phyloP scores from a whole-genome alignment of 2,113 vertebrate genomes.

The Aythya baeri region DNA sequence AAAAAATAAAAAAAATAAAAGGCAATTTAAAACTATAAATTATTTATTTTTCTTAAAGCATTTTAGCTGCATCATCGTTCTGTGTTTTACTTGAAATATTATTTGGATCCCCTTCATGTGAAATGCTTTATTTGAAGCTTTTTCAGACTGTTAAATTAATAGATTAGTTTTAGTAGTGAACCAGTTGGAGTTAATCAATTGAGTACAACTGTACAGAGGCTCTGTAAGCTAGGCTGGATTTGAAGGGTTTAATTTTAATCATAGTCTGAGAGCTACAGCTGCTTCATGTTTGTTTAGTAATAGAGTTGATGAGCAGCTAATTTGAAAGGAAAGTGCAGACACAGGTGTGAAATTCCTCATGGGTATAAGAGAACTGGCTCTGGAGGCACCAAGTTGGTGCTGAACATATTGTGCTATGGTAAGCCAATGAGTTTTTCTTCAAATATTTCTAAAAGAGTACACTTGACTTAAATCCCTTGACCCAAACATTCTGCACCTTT shows the following conservation, averaged over 20 bases:
- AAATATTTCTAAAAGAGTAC: not conserved
- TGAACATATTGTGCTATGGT: not conserved
- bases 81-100: conserved; percentile 38
- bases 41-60: conserved; percentile 42
- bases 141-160: conserved; percentile 52
- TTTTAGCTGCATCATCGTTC: not conserved
- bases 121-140: conserved; percentile 55
- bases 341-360: conserved; percentile 60
- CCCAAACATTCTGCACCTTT: not conserved
- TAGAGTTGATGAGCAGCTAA: conserved; percentile 69
- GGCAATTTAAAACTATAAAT: not conserved
- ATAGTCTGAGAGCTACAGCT: conserved; percentile 58
- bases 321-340: conserved; percentile 52
- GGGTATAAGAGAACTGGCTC: conserved; percentile 26
- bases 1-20: not conserved
- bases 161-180: conserved; percentile 64
- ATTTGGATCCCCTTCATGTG: conserved; percentile 17
- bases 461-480: not conserved
- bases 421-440: not conserved
- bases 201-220: conserved; percentile 48
- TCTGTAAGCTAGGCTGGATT: conserved; percentile 64
- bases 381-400: not conserved
- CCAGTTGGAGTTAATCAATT: conserved; percentile 68
- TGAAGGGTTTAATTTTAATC: conserved; percentile 68
- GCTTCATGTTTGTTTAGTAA: conserved; percentile 75